Conservation (phyloP, 2,888 invertebrate species). For the Elmis aenea region DNA sequence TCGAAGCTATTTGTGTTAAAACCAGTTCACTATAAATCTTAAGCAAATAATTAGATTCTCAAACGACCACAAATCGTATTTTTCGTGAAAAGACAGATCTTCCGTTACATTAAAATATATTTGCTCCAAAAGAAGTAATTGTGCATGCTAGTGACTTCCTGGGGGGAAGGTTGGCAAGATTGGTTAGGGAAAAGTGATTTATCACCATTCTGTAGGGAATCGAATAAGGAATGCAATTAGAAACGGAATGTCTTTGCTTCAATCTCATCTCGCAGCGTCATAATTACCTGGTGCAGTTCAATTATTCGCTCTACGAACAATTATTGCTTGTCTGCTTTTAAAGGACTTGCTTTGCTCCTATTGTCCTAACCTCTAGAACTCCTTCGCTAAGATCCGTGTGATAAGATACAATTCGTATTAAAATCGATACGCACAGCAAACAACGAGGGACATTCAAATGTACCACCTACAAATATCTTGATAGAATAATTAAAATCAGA, state of each 20-base stretch:
- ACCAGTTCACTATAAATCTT: conserved; percentile 7
- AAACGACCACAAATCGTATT: conserved; percentile 26
- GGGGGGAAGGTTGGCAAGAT: conserved; percentile 22
- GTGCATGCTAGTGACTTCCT: conserved; percentile 32
- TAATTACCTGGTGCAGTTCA: conserved; percentile 22
- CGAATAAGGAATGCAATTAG: conserved; percentile 43
- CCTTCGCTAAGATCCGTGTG: too few relatives aligned
- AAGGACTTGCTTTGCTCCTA: too few relatives aligned
- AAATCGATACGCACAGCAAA: too few relatives aligned
- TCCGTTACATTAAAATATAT: conserved; percentile 25
- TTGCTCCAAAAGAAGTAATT: conserved; percentile 32
- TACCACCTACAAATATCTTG: too few relatives aligned
- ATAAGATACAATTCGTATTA: too few relatives aligned
- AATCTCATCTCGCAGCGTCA: conserved; percentile 30
- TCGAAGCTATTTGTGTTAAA: too few relatives aligned
- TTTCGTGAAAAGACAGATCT: conserved; percentile 20
- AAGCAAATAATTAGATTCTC: conserved; percentile 27
- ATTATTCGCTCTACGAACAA: conserved; percentile 20
- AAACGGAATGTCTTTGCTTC: conserved; percentile 39
- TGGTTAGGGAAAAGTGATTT: conserved; percentile 35
- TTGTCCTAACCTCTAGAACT: too few relatives aligned
- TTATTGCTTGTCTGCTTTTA: too few relatives aligned
- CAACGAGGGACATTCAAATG: too few relatives aligned
- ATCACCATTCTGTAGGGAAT: conserved; percentile 36
- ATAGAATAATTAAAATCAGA: too few relatives aligned